phyloP scores from a whole-genome alignment of 2,888 invertebrate genomes.

The Parapristionchus giblindavisi region DNA sequence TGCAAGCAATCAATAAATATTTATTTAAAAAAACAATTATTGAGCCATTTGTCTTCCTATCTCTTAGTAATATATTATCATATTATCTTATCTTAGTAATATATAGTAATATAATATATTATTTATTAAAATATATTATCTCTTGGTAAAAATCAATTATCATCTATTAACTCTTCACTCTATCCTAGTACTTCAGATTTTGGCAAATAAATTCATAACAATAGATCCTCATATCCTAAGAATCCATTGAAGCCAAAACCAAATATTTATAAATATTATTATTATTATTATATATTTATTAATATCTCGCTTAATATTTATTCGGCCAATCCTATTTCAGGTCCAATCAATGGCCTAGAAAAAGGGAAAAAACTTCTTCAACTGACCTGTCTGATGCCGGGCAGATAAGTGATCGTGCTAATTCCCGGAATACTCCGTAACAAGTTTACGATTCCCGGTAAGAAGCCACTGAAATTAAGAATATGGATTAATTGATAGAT shows the following conservation, averaged over 20 bases:
- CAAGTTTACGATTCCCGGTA: conserved; percentile 95
- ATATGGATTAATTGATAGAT: no score
- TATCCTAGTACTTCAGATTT: no score
- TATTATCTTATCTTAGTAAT: no score
- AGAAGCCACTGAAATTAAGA: conserved; percentile 86
- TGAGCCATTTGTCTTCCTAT: no score
- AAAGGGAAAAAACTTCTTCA: not conserved
- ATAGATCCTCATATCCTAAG: no score
- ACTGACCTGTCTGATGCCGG: conserved; percentile 84
- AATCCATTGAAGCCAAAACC: no score
- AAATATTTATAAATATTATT: not conserved
- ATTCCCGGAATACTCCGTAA: conserved; percentile 89
- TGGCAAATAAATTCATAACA: no score
- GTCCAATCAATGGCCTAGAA: not conserved
- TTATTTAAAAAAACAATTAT: not conserved
- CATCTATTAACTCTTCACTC: no score
- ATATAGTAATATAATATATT: no score
- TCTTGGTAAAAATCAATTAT: no score
- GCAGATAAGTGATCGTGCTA: conserved; percentile 86
- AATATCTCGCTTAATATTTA: not conserved
- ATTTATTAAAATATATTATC: no score
- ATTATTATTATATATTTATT: not conserved
- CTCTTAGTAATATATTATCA: no score
- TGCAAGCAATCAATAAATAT: conserved; percentile 42
- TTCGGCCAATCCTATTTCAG: not conserved